Conservation (phyloP, 2,888 invertebrate genomes). For the Caenorhabditis japonica region DNA sequence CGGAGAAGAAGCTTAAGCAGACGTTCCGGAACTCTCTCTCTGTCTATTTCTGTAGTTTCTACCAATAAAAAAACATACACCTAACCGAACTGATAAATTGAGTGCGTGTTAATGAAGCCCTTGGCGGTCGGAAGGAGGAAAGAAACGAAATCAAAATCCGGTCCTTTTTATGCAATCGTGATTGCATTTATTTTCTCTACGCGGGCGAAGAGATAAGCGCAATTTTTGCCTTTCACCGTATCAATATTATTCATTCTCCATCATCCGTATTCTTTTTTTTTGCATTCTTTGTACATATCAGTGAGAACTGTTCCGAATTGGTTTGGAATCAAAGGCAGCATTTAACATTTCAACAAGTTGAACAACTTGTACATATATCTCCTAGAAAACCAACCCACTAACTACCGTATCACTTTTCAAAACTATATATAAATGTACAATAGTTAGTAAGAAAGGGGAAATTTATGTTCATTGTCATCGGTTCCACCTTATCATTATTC, state of each 20-base stretch:
- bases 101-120: slow-evolving; percentile 46
- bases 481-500: slow-evolving; percentile 38
- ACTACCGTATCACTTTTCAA: too few relatives aligned
- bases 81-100: too few relatives aligned
- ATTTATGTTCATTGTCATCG: slow-evolving; percentile 4
- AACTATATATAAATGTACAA: neutral
- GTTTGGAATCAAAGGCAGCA: too few relatives aligned
- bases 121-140: too few relatives aligned
- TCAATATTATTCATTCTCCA: slow-evolving; percentile 37
- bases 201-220: slow-evolving; percentile 34
- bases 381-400: too few relatives aligned
- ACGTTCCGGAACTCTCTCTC: too few relatives aligned
- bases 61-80: too few relatives aligned
- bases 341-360: too few relatives aligned
- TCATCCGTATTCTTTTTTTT: slow-evolving; percentile 1
- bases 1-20: too few relatives aligned
- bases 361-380: too few relatives aligned
- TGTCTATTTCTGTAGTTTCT: too few relatives aligned
- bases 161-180: slow-evolving; percentile 52
- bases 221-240: slow-evolving; percentile 37
- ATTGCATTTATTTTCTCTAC: slow-evolving; percentile 16
- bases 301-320: too few relatives aligned
- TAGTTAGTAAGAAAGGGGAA: slow-evolving; percentile 9
- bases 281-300: slow-evolving; percentile 8
- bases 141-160: slow-evolving; percentile 30